Evolutionary conservation across 2,113 vertebrate genomes (phyloP), one percentile per base, ranked within the genome.

Genomic region (Paramisgurnus dabryanus): DNA sequence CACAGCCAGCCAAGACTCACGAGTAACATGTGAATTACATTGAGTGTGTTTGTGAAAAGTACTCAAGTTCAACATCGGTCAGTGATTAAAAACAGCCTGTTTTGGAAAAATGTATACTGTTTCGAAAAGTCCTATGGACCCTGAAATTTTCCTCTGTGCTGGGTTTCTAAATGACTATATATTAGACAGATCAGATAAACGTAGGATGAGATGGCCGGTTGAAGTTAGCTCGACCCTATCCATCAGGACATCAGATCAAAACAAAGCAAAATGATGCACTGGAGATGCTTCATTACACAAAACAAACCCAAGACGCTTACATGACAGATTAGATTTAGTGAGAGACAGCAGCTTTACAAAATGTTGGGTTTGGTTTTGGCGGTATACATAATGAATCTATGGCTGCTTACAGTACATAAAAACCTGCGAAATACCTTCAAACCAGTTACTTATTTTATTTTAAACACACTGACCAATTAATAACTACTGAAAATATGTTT

Each of bases 1-100:
- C 94, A 90, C 90, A 87, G 85, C 5, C 84, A 90, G 88, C 85
- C 87, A 84, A 72, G 70, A 39, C 49, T 67, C 66, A 53, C 60
- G 27, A 34, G 27, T 34, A 34, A 34, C 27, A 34, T 34, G 27
- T 34, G 27, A 34, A 34, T 34, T 34, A 34, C 27, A 34, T 34
- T 34, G 27, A 34, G 27, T 34, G 27, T 34, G 27, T 34, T 34
- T 34, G 27, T 34, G 27, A 34, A 34, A 34, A 34, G 27, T 34
- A 34, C 27, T 34, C 27, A 34, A 34, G 27, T 34, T 34, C 22
- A 22, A 34, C 75, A 39, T 15, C 27, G 27, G 13, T 7, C 6
- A 83, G 88, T 84, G 84, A 88, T 88, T 89, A 85, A 91, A 84
- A 86, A 34, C 27, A 85, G 84, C 75, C 18, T 47, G 66, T 47